A percentile compares a stretch with the other conserved stretches of the same genome.
phyloP scores from a whole-genome alignment of 2,113 vertebrate species.

The Phalacrocorax pelagicus region DNA sequence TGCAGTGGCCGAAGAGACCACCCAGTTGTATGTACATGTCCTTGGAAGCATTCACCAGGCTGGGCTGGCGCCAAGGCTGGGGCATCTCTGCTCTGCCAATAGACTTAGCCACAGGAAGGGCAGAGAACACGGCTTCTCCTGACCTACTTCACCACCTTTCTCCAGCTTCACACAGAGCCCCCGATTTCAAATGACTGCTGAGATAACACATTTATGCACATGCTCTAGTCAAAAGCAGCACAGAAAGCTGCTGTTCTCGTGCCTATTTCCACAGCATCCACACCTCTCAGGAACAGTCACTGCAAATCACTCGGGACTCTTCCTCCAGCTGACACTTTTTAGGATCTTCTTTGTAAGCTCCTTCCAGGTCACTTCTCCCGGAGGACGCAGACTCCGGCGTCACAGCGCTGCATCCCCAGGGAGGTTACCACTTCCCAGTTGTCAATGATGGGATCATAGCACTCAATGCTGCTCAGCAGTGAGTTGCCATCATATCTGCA shows the following conservation, averaged over 20 bases:
- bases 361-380: constrained; percentile 87
- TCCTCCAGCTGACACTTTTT: background rate
- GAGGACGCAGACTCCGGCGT: constrained; percentile 95
- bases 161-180: constrained; percentile 27
- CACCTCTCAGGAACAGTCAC: constrained; percentile 58
- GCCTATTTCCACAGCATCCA: constrained; percentile 57
- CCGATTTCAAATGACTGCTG: constrained; percentile 18
- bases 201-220: constrained; percentile 9
- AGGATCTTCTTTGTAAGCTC: background rate
- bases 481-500: constrained; percentile 95
- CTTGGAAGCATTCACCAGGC: background rate
- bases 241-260: constrained; percentile 51
- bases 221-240: constrained; percentile 50
- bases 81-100: constrained; percentile 16
- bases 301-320: constrained; percentile 57
- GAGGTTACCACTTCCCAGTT: constrained; percentile 98
- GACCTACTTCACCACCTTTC: background rate
- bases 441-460: constrained; percentile 97
- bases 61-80: background rate
- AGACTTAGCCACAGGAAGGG: constrained; percentile 19
- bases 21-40: constrained; percentile 13
- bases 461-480: constrained; percentile 96
- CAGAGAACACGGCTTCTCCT: constrained; percentile 17
- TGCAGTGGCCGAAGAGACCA: background rate
- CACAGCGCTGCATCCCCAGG: constrained; percentile 97